Evolutionary conservation across 2,888 invertebrate species (phyloP).

Genomic region (Tridacna crocea): DNA sequence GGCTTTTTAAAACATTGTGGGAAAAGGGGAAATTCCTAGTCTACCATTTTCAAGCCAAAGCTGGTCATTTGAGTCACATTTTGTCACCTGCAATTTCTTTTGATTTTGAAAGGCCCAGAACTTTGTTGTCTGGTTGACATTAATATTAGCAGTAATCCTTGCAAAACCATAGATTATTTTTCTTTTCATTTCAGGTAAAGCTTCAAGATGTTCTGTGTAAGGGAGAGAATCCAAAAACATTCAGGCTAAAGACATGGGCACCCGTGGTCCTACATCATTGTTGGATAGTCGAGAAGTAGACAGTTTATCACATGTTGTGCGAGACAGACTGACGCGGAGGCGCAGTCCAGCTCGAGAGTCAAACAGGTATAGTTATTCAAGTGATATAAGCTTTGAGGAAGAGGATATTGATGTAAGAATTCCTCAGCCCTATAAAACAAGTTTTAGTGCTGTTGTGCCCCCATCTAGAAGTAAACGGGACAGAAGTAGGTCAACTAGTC

Average conservation of each 20-base stretch:
- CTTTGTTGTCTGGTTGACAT: no score
- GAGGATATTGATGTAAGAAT: slow-evolving; percentile 69
- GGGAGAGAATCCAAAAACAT: background rate
- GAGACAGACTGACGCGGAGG: slow-evolving; percentile 74
- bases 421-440: slow-evolving; percentile 80
- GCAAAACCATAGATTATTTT: slow-evolving; percentile 12
- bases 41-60: no score
- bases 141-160: no score
- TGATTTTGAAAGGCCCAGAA: no score
- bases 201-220: slow-evolving; percentile 24
- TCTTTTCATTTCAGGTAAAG: slow-evolving; percentile 26
- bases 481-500: slow-evolving; percentile 74
- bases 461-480: slow-evolving; percentile 68
- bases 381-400: slow-evolving; percentile 42
- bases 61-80: no score
- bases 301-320: slow-evolving; percentile 53
- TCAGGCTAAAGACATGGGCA: slow-evolving; percentile 67
- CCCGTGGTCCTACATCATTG: slow-evolving; percentile 74
- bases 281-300: slow-evolving; percentile 71
- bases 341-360: slow-evolving; percentile 67
- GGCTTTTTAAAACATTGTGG: no score
- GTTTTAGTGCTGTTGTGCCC: slow-evolving; percentile 79
- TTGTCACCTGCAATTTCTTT: no score
- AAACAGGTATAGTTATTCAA: slow-evolving; percentile 39
- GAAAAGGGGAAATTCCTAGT: no score